A percentile compares a stretch with the other conserved stretches of the same genome.
These are phyloP conservation scores for Montipora cactus DNA, from an alignment of 64 coral and sea anemone genomes.

Conservation along the genomic window DNA sequence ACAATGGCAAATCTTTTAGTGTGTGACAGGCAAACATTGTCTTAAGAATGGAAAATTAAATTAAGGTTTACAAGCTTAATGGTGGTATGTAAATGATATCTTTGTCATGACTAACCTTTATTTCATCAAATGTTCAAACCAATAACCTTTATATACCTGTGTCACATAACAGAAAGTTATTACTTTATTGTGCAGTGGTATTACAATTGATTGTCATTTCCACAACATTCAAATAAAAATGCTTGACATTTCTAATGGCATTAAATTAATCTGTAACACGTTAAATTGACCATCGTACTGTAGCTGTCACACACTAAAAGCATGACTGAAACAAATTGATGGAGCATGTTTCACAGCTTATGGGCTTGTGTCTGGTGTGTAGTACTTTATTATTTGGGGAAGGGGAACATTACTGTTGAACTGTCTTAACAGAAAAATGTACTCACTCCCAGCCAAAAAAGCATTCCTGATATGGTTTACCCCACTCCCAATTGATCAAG, in stretches of 20 bases:
- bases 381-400: neutral
- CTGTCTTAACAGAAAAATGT: no score
- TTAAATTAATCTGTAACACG: neutral
- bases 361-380: neutral
- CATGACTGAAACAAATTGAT: neutral
- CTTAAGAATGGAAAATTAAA: slow-evolving; percentile 18
- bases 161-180: no score
- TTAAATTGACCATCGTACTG: neutral
- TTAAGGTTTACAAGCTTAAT: neutral
- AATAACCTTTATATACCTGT: no score
- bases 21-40: slow-evolving; percentile 43
- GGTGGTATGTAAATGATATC: no score
- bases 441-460: no score
- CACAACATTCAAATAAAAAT: neutral
- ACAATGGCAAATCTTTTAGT: neutral
- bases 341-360: neutral
- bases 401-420: no score
- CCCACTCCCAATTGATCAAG: no score
- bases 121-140: no score
- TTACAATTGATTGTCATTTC: neutral
- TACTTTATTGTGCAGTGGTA: no score
- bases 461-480: no score
- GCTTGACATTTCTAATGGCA: neutral
- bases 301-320: slow-evolving; percentile 38
- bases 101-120: no score